Conservation (phyloP, 2,888 invertebrate genomes). For the Caenorhabditis sp. region DNA sequence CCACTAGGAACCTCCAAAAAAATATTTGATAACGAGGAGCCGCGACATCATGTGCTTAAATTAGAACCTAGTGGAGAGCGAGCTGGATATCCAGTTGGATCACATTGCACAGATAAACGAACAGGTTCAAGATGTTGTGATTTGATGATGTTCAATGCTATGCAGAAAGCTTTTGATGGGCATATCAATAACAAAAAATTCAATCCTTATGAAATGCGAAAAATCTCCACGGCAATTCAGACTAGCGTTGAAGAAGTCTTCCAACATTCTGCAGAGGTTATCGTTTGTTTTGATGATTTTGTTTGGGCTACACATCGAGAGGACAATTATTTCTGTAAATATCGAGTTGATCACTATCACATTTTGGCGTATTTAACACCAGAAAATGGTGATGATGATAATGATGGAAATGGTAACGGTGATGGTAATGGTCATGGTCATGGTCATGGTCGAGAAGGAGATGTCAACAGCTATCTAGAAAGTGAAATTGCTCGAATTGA, state of each 20-base stretch:
- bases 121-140: slow-evolving; percentile 47
- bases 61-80: slow-evolving; percentile 34
- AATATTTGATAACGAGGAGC: slow-evolving; percentile 23
- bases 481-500: too few species aligned
- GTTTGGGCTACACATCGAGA: slow-evolving; percentile 33
- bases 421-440: too few species aligned
- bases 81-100: slow-evolving; percentile 48
- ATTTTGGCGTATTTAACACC: slow-evolving; percentile 46
- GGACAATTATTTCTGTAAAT: slow-evolving; percentile 40
- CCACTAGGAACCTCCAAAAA: slow-evolving; percentile 37
- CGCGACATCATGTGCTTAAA: slow-evolving; percentile 24
- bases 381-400: slow-evolving; percentile 18
- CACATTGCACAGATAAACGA: slow-evolving; percentile 25
- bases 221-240: slow-evolving; percentile 37
- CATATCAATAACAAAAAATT: slow-evolving; percentile 21
- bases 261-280: slow-evolving; percentile 40
- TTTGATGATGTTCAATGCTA: slow-evolving; percentile 44
- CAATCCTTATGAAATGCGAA: slow-evolving; percentile 41
- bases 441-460: too few species aligned
- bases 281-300: slow-evolving; percentile 48
- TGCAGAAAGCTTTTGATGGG: slow-evolving; percentile 37
- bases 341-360: slow-evolving; percentile 38
- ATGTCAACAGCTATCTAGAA: too few species aligned
- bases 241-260: slow-evolving; percentile 39
- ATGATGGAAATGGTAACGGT: slow-evolving; percentile 25